phyloP scores from a whole-genome alignment of 2,888 invertebrate species.

The Pristionchus mayeri region DNA sequence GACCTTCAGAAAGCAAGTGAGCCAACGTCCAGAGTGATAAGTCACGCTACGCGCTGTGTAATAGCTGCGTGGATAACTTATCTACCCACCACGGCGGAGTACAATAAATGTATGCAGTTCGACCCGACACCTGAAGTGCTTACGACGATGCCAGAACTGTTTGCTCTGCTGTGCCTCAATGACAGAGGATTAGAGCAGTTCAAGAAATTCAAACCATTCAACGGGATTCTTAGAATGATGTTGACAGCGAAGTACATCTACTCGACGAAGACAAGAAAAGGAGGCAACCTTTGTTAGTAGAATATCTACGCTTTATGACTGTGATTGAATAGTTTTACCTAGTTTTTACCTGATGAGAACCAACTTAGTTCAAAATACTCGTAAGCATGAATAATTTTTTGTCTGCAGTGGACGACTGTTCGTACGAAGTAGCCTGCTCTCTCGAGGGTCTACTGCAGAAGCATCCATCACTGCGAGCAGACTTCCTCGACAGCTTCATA shows the following conservation, averaged over 20 bases:
- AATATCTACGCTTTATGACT: neutral
- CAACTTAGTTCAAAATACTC: neutral
- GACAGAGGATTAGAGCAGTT: conserved; percentile 86
- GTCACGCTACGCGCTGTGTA: no score
- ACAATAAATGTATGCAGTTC: no score
- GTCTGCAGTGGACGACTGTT: conserved; percentile 82
- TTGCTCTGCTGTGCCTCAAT: conserved; percentile 89
- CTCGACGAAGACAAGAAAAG: conserved; percentile 87
- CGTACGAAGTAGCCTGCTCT: conserved; percentile 88
- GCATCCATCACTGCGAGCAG: conserved; percentile 86
- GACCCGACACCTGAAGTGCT: conserved; percentile 81
- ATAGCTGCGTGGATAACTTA: no score
- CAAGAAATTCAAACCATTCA: conserved; percentile 84
- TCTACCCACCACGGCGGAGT: no score
- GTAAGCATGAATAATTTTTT: neutral
- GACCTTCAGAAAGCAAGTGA: conserved; percentile 86
- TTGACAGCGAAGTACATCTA: conserved; percentile 88
- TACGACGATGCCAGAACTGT: conserved; percentile 89
- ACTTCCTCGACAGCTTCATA: conserved; percentile 87
- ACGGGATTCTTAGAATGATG: conserved; percentile 86
- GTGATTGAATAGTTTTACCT: neutral
- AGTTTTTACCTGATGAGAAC: neutral
- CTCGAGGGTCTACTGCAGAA: conserved; percentile 92
- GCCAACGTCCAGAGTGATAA: no score
- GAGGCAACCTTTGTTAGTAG: conserved; percentile 80